Base-by-base conservation (phyloP, 37 sponge, comb jelly and placozoan genomes). In the Geodia barretti region DNA sequence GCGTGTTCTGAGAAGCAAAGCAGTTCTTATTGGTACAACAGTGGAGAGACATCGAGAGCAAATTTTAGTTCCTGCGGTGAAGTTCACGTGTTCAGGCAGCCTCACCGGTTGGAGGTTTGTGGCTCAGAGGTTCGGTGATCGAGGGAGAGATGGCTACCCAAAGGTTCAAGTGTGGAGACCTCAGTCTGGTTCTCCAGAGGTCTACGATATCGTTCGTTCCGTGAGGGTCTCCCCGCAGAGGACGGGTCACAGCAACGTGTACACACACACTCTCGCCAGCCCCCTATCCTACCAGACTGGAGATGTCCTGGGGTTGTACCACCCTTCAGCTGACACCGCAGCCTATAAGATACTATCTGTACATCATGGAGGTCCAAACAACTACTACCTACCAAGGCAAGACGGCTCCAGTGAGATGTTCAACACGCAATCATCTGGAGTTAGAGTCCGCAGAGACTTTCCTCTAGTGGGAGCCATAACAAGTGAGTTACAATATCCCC, bases 81-180 rank as follows among this genome's bases (percentile, higher is more conserved):
- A 59, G 3, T 29, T 74, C 7, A 58, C 75, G 26, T 74, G 75
- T 31, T 58, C 75, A 59, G 34, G 47, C 0, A 74, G 60, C 2
- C 28, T 74, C 2, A 58, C 33, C 23, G 33, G 20, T 32, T 32
- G 32, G 60, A 59, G 4, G 17, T 74, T 74, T 74, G 60, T 74
- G 7, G 75, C 60, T 9, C 60, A 74, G 33, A 59, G 7, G 8
- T 20, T n/a, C 4, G 33, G 31, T 25, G 60, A 33, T 30, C 54
- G 14, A 7, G 14, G 54, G 54, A 35, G 60, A 32, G 58, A 74
- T n/a, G 23, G 28, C 1, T 60, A 60, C 60, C 75, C 75, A 26
- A 60, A 74, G 31, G 60, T 74, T 32, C 75, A 74, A 31, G 33
- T 74, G 21, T 74, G 75, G 75, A 74, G 75, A 54, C 26, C 60